Conservation (phyloP, 2,888 invertebrate species). For the Metellina segmentata region DNA sequence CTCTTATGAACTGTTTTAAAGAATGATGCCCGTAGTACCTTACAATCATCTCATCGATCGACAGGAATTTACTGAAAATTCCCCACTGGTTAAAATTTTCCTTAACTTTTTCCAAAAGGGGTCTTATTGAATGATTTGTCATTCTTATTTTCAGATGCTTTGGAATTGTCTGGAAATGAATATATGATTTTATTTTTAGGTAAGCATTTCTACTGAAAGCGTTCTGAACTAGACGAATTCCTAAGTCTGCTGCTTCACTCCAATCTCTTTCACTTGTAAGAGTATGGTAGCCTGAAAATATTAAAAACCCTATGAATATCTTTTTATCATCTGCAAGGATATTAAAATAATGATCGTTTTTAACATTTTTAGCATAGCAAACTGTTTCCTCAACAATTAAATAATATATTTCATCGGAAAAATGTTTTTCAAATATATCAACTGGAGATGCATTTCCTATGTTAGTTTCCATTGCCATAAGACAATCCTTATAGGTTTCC, state of each 20-base stretch:
- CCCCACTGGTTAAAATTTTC: constrained; percentile 12
- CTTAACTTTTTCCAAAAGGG: background rate
- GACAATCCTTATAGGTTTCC: background rate
- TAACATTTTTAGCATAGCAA: constrained; percentile 32
- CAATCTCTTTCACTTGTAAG: constrained; percentile 34
- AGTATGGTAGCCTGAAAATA: constrained; percentile 36
- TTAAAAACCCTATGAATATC: constrained; percentile 15
- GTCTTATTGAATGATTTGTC: background rate
- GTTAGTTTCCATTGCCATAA: background rate
- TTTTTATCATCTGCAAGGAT: constrained; percentile 14
- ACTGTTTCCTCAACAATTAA: constrained; percentile 4
- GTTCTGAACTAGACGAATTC: background rate
- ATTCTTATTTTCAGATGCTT: background rate
- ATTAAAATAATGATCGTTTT: constrained; percentile 30
- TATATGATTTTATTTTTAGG: constrained; percentile 26
- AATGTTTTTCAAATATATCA: background rate
- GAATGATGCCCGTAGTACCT: constrained; percentile 18
- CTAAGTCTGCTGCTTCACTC: constrained; percentile 21
- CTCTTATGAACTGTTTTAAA: constrained; percentile 26
- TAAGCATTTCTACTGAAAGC: too few relatives aligned
- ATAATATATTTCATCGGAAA: background rate
- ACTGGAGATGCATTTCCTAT: background rate
- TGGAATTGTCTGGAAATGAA: constrained; percentile 4
- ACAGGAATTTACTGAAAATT: constrained; percentile 26
- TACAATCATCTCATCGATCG: constrained; percentile 23